Evolutionary conservation across 2,797 vertebrate genomes (phyloP), one percentile per base, ranked within the genome.

Genomic region (Coluber constrictor): DNA sequence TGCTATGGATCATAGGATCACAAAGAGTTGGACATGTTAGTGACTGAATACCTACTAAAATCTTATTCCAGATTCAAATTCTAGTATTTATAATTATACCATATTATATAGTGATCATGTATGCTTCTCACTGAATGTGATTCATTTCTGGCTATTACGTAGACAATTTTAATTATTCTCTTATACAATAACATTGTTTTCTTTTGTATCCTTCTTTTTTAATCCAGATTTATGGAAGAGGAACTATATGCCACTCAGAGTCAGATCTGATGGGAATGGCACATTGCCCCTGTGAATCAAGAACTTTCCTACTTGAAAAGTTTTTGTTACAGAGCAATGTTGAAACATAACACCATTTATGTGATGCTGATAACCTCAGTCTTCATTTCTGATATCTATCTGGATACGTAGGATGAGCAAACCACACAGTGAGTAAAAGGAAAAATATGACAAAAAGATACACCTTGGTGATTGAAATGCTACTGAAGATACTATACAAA

Each of bases 251-350:
- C 16, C 66, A 18, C 15, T 74, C 15, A 37, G n/a, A 32, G 66
- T 32, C n/a, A 37, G 66, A 18, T 37, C n/a, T 74, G 32, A 32
- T 74, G 37, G 15, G 66, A 37, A 37, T 74, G n/a, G n/a, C n/a
- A n/a, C 66, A 70, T 70, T 0, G 1, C 2, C 66, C 66, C 66
- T 70, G n/a, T 32, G 13, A 70, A 74, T 51, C 32, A 57, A 74
- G 25, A 60, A n/a, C 57, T 61, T 29, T 32, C 27, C 47, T 56
- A 32, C 29, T 10, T n/a, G 29, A 57, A 94, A 86, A 95, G n/a
- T 61, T 87, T 91, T 94, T 79, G 94, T 95, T 92, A 90, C 15
- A 92, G 94, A 96, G 91, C 90, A 94, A 32, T 12, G 1, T 94
- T 93, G 88, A 89, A 74, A 90, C 92, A 92, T 92, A 66, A 4